Conservation (phyloP, 1,140 invertebrate species). For the Drusus annulatus region DNA sequence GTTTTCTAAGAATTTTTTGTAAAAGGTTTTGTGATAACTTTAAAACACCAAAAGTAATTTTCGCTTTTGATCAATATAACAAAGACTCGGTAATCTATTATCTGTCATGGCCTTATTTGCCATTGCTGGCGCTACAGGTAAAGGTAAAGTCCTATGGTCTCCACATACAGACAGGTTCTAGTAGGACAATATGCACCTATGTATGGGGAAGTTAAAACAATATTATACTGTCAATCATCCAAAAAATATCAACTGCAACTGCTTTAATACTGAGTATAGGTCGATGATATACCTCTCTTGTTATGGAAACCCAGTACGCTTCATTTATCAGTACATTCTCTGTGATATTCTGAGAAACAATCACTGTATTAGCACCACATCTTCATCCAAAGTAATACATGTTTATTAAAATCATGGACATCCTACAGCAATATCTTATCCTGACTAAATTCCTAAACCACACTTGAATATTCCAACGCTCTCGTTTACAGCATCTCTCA, state of each 20-base stretch:
- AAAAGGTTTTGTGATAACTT: not conserved
- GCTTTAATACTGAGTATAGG: constrained; percentile 54
- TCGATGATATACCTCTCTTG: constrained; percentile 83
- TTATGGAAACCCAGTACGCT: constrained; percentile 91
- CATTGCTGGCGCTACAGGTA: constrained; percentile 52
- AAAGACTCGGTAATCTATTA: constrained; percentile 40
- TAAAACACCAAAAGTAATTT: constrained; percentile 32
- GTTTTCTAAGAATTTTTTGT: not conserved
- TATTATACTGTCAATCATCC: constrained; percentile 48
- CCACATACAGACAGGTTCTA: constrained; percentile 53
- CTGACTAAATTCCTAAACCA: too few relatives aligned
- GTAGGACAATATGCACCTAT: constrained; percentile 70
- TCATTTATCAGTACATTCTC: constrained; percentile 94
- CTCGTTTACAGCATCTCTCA: too few relatives aligned
- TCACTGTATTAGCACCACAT: constrained; percentile 65
- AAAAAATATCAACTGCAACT: constrained; percentile 58
- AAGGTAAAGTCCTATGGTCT: constrained; percentile 53
- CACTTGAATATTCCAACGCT: too few relatives aligned
- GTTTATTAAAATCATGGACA: too few relatives aligned
- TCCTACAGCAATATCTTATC: too few relatives aligned
- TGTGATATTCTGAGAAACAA: constrained; percentile 88
- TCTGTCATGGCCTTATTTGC: constrained; percentile 52
- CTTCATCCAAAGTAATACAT: not conserved
- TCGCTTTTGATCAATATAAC: constrained; percentile 1
- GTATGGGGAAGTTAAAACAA: constrained; percentile 64